Evolutionary conservation across 2,797 vertebrate species (phyloP), one percentile per base, ranked within the genome.

Genomic region (Poliocrania exsul): DNA sequence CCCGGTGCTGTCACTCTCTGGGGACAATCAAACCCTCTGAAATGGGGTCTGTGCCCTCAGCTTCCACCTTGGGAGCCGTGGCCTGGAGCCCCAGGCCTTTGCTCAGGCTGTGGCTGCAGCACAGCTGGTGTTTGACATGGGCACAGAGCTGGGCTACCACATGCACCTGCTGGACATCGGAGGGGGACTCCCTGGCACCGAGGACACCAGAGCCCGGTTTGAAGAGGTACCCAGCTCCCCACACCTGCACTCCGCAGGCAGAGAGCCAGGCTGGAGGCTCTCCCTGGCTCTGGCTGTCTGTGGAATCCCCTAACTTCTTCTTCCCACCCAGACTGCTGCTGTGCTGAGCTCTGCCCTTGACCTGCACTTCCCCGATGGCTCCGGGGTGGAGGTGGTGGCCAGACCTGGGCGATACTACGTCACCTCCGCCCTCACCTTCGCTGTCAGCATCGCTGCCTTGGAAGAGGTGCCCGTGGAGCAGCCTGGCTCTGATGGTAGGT

Each of bases 101-200:
- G 12, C 92, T 33, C 96, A 95, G 86, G 96, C 98, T 23, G 97
- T 98, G 46, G 97, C 97, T 8, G 93, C 98, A 0, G 98, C 98
- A 4, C 97, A 98, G 60, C 53, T 93, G 21, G 98, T 97, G 66
- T 98, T 99, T 73, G 97, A 98, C 91, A 66, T 98, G 95, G 98
- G 97, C 6, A 64, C 95, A 0, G 97, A 98, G 95, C 92, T 98
- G 94, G 98, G 98, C 10, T 95, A 98, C 92, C 95, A 14, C 11
- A 98, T 99, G 98, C 95, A 60, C 50, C 94, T 98, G 65, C 86
- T 98, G 96, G 98, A 98, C 93, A 97, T 98, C 10, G 98, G 98
- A 4, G 98, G 98, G 0, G 98, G 98, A 9, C 98, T 98, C 67
- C 97, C 98, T 2, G 97, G 97, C 58, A 89, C 86, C 0, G 96